These are phyloP conservation scores for Gorsachius goisagi DNA, from an alignment of 2,113 vertebrate species.

Conservation along the genomic window DNA sequence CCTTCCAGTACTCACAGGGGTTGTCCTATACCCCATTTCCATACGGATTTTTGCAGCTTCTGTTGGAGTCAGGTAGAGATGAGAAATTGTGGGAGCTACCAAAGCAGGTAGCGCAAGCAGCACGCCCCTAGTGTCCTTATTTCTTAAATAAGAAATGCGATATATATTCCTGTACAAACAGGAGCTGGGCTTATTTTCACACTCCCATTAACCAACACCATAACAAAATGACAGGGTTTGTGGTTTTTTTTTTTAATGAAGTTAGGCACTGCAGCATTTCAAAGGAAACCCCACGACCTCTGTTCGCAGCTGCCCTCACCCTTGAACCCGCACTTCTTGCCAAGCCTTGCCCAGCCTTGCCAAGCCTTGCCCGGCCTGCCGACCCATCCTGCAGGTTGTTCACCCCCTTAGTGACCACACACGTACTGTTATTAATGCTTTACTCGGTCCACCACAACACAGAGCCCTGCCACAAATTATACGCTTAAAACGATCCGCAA, in stretches of 20 bases:
- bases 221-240: fast-evolving
- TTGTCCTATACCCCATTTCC: fast-evolving
- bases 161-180: not conserved
- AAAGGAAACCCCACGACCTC: not conserved
- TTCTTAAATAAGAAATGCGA: not conserved
- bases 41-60: not conserved
- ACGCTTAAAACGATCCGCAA: not conserved
- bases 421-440: fast-evolving
- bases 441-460: not conserved
- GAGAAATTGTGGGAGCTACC: not conserved
- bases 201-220: fast-evolving
- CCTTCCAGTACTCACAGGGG: not conserved
- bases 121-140: not conserved
- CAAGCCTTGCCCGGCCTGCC: not conserved
- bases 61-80: not conserved
- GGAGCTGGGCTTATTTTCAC: not conserved
- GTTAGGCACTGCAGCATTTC: not conserved
- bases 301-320: not conserved
- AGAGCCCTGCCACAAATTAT: not conserved
- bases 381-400: not conserved
- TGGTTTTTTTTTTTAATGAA: not conserved
- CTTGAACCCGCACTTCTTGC: not conserved
- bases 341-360: not conserved
- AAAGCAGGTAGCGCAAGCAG: not conserved
- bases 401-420: not conserved